These are phyloP conservation scores for Holacanthus passer DNA, from an alignment of 2,113 vertebrate genomes.

Conservation along the genomic window DNA sequence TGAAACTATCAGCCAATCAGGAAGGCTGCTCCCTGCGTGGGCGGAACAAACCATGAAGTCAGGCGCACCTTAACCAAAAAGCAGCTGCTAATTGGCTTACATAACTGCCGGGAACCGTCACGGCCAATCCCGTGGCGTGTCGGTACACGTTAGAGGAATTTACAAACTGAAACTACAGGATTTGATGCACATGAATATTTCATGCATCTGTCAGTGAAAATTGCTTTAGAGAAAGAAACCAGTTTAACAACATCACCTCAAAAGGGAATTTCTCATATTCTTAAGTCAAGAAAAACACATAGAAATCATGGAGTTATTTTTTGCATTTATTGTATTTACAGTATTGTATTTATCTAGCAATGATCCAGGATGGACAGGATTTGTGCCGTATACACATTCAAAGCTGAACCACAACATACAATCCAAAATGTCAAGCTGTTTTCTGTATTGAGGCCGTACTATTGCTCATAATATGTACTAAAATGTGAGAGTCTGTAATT, in stretches of 20 bases:
- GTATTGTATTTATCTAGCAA: not conserved
- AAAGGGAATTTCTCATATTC: not conserved
- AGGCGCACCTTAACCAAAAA: not conserved
- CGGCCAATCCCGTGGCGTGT: not conserved
- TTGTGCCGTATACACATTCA: not conserved
- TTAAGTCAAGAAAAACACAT: not conserved
- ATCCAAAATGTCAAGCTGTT: not conserved
- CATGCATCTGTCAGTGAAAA: not conserved
- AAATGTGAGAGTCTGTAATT: not conserved
- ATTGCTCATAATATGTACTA: not conserved
- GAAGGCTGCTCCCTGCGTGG: not conserved
- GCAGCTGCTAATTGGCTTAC: slow-evolving; percentile 5
- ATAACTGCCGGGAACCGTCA: fast-evolving
- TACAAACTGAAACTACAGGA: not conserved
- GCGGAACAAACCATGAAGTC: not conserved
- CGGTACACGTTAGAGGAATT: not conserved
- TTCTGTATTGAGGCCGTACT: not conserved
- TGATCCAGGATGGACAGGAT: not conserved
- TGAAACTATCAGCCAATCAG: slow-evolving; percentile 48
- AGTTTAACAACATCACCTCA: not conserved
- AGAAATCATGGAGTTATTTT: not conserved
- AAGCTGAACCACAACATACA: not conserved
- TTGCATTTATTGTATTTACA: not conserved
- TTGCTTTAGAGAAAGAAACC: too few relatives aligned
- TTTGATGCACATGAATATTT: not conserved